Evolutionary conservation across 35 echinoderm and acorn worm genomes (phyloP).

Genomic region (Chiridota heheva): DNA sequence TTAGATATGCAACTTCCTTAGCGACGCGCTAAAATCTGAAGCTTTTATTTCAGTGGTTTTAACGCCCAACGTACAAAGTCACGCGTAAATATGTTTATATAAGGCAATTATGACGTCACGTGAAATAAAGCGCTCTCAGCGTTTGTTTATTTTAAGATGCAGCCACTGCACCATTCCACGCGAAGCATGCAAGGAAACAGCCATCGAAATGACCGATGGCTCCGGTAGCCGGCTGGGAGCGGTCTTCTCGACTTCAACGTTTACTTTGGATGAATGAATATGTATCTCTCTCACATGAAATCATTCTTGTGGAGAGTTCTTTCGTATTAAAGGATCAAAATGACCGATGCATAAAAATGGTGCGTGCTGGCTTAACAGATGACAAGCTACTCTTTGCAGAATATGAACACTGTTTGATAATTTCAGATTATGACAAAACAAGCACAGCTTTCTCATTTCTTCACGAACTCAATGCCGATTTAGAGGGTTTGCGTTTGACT

Average conservation of each 20-base stretch:
- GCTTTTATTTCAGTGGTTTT: too few relatives aligned
- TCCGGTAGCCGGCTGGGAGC: too few relatives aligned
- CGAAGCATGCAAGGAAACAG: too few relatives aligned
- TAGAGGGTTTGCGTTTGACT: constrained; percentile 15
- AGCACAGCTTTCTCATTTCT: neutral
- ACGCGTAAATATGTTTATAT: too few relatives aligned
- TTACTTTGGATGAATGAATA: constrained; percentile 78
- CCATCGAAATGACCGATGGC: too few relatives aligned
- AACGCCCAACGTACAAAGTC: too few relatives aligned
- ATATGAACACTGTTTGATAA: neutral
- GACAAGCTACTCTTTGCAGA: constrained; percentile 56
- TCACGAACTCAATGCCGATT: constrained; percentile 8
- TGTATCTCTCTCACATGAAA: constrained; percentile 48
- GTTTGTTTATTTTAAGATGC: too few relatives aligned
- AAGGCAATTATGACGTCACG: too few relatives aligned
- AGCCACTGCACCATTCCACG: too few relatives aligned
- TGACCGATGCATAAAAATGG: constrained; percentile 54
- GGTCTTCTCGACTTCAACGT: constrained; percentile 48
- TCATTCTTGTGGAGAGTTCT: constrained; percentile 67
- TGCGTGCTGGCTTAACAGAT: constrained; percentile 59
- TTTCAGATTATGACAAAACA: neutral
- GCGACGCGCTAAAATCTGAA: too few relatives aligned
- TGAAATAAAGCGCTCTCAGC: too few relatives aligned
- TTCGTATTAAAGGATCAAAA: constrained; percentile 70
- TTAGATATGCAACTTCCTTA: too few relatives aligned